Conservation (phyloP, 2,113 vertebrate genomes). For the Megalops atlanticus region DNA sequence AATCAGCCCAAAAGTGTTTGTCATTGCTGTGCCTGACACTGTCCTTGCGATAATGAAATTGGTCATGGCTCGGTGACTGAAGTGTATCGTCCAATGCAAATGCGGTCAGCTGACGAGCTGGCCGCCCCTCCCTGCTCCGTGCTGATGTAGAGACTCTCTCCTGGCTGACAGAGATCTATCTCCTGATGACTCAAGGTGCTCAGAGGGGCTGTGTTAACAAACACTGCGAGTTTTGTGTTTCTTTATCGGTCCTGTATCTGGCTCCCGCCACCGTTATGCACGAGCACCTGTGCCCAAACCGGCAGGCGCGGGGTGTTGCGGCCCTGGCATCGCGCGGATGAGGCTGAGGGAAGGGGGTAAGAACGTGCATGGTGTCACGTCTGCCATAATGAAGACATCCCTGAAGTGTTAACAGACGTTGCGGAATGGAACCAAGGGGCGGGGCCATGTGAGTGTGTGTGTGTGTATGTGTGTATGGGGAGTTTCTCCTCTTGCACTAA, state of each 20-base stretch:
- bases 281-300: no score
- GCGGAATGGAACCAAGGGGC: neutral
- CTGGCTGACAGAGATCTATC: neutral
- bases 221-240: neutral
- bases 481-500: constrained; percentile 15
- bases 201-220: neutral
- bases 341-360: neutral
- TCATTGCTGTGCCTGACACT: neutral
- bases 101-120: neutral
- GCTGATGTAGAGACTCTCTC: neutral
- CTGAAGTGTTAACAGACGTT: constrained; percentile 9
- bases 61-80: neutral
- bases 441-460: neutral
- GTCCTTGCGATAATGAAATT: neutral
- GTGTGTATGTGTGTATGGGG: neutral
- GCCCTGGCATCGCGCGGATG: neutral
- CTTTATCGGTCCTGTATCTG: neutral
- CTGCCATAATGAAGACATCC: constrained; percentile 28
- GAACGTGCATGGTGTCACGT: neutral
- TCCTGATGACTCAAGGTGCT: neutral
- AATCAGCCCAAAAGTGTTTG: neutral
- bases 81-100: neutral
- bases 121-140: neutral
- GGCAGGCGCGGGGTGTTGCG: no score
- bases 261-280: no score